phyloP scores from a whole-genome alignment of 2,797 vertebrate species.

The Sternarchorhynchus goeldii region DNA sequence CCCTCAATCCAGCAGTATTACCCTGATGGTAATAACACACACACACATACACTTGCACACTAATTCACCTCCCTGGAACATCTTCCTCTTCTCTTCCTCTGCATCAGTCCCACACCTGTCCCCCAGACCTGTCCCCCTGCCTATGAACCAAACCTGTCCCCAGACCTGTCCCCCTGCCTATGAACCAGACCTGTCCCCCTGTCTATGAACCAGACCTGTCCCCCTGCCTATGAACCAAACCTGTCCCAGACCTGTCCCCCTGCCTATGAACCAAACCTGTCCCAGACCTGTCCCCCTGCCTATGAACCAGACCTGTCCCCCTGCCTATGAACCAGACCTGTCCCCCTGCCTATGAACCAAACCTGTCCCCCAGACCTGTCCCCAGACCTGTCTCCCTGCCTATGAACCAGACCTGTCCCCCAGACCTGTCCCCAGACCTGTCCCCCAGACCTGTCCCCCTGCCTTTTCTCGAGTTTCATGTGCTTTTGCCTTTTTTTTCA shows the following conservation, averaged over 20 bases:
- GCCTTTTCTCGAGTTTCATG: slow-evolving; percentile 32
- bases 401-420: too few species aligned
- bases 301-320: not conserved
- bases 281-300: not conserved
- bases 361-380: not conserved
- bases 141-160: not conserved
- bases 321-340: too few species aligned
- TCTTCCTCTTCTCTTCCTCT: not conserved
- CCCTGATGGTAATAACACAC: slow-evolving; percentile 86
- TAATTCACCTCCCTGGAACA: slow-evolving; percentile 36
- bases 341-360: not conserved
- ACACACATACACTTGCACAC: slow-evolving; percentile 40
- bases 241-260: not conserved
- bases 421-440: too few species aligned
- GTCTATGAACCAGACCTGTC: too few species aligned
- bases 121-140: not conserved
- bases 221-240: too few species aligned
- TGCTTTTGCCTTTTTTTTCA: too few species aligned
- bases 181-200: not conserved
- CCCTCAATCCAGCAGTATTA: slow-evolving; percentile 94
- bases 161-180: not conserved
- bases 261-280: too few species aligned
- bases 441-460: slow-evolving; percentile 44
- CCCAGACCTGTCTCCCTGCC: not conserved
- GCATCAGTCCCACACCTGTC: not conserved